Evolutionary conservation across 2,888 invertebrate species (phyloP).

Genomic region (Zhengitettix transpicula): DNA sequence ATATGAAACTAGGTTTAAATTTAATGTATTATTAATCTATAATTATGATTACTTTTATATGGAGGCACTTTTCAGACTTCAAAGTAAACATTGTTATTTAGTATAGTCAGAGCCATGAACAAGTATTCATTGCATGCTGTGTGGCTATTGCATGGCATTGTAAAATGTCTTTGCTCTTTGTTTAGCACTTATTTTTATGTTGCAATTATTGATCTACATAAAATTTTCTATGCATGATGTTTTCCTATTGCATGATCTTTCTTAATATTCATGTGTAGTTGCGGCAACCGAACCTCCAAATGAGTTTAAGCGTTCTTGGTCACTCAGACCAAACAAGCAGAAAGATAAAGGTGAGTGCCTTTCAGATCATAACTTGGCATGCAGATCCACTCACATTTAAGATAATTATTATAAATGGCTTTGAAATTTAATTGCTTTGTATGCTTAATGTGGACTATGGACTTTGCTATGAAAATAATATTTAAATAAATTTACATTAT

Average conservation of each 20-base stretch:
- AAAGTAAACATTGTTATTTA: not conserved
- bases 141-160: slow-evolving; percentile 4
- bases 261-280: slow-evolving; percentile 6
- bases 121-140: not conserved
- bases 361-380: too few relatives aligned
- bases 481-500: too few relatives aligned
- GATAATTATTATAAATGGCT: too few relatives aligned
- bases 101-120: not conserved
- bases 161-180: not conserved
- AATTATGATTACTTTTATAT: too few relatives aligned
- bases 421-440: too few relatives aligned
- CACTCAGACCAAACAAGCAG: slow-evolving; percentile 16
- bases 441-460: too few relatives aligned
- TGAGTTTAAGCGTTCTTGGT: slow-evolving; percentile 16
- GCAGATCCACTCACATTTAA: too few relatives aligned
- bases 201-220: not conserved
- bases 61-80: too few relatives aligned
- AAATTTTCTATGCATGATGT: slow-evolving; percentile 5
- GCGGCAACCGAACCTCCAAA: slow-evolving; percentile 9
- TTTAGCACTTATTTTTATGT: not conserved
- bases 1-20: too few relatives aligned
- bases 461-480: too few relatives aligned
- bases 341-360: slow-evolving; percentile 14
- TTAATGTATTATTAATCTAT: too few relatives aligned
- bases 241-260: not conserved